Evolutionary conservation across 2,888 invertebrate genomes (phyloP), one percentile per base, ranked within the genome.

Genomic region (Tetragonisca angustula): DNA sequence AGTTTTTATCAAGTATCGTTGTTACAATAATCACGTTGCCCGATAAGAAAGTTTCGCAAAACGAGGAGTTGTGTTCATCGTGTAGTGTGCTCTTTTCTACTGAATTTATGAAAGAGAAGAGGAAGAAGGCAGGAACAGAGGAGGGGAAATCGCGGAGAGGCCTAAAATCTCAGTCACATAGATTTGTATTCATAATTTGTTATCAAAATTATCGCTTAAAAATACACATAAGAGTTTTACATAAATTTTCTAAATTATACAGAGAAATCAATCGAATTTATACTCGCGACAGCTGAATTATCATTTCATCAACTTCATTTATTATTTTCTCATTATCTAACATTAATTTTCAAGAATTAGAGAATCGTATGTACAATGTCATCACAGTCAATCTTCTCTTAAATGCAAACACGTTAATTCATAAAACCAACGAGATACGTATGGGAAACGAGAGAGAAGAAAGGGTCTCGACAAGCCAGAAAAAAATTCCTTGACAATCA

Each of bases 21-120:
- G 81, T 81, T 81, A 74, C 49, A 73, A 68, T 81, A 81, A 79
- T 81, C 79, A 49, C 61, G 15, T 24, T 32, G 17, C 24, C 4
- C 50, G 84, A 84, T 86, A 86, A 79, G 70, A n/a, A 56, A 61
- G 79, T 79, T 86, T 78, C 56, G 76, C 76, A 65, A 82, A 84
- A 76, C 54, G 62, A 65, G 36, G 62, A 65, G 36, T 70, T 74
- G 65, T 61, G 62, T 49, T 49, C 56, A 54, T 76, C 69, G 69
- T 54, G 54, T 43, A 43, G 43, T 50, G 59, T 27, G 21, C 21
- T 65, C 32, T 72, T 72, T 75, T 24, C 74, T 76, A 65, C 32
- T 32, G 70, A 81, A 67, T 54, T 59, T 59, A 54, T 43, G 5
- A n/a, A 32, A 24, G 54, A 69, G 62, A 54, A 72, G 67, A 75